phyloP scores from a whole-genome alignment of 2,113 vertebrate genomes.

The Chloropsis hardwickii region DNA sequence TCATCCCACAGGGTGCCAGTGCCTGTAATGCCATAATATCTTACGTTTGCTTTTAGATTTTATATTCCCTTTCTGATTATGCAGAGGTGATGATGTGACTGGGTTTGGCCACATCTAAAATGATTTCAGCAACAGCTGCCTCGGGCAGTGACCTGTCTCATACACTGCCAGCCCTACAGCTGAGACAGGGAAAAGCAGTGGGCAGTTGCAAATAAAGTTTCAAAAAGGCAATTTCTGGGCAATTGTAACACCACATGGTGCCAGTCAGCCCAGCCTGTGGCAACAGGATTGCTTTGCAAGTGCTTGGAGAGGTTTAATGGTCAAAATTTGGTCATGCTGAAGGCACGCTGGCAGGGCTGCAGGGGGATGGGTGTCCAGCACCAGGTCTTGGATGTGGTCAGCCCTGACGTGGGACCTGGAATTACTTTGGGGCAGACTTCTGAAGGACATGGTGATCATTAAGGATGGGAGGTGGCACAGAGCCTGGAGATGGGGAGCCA shows the following conservation, averaged over 20 bases:
- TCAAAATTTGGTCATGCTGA: background rate
- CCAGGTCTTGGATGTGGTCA: background rate
- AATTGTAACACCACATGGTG: background rate
- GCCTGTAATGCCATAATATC: background rate
- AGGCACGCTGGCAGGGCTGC: background rate
- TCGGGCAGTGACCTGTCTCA: fast-evolving
- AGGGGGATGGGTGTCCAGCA: fast-evolving
- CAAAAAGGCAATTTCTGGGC: background rate
- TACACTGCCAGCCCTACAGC: fast-evolving
- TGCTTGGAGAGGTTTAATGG: background rate
- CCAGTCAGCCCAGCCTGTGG: background rate
- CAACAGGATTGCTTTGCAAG: background rate
- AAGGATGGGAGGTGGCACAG: fast-evolving
- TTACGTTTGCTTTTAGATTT: background rate
- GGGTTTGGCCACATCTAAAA: background rate
- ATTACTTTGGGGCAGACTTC: background rate
- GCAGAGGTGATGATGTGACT: background rate
- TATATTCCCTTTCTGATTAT: background rate
- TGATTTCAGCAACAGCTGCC: background rate
- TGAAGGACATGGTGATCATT: background rate
- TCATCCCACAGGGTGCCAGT: background rate
- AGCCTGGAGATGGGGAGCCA: background rate
- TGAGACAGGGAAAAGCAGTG: fast-evolving
- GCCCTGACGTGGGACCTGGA: background rate
- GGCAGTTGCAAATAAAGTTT: background rate